Conservation (phyloP, 1,140 invertebrate species). For the Drosophila erecta region DNA sequence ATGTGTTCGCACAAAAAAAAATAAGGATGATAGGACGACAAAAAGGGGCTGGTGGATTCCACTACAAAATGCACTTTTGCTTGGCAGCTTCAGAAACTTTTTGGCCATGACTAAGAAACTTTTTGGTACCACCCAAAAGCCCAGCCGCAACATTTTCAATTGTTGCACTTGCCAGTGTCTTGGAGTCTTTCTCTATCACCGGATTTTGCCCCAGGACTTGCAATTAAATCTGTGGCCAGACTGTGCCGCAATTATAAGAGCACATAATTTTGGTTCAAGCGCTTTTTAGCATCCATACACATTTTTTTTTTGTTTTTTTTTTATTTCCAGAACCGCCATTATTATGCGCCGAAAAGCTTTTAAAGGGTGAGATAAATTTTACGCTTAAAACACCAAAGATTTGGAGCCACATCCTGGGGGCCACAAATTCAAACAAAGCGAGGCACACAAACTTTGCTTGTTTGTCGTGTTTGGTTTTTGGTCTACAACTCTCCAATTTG, state of each 20-base stretch:
- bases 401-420: constrained; percentile 27
- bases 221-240: constrained; percentile 39
- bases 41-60: background rate
- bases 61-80: constrained; percentile 57
- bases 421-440: constrained; percentile 21
- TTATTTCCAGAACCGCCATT: no score
- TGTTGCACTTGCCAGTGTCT: constrained; percentile 47
- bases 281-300: constrained; percentile 6
- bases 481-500: constrained; percentile 51
- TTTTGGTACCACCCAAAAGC: constrained; percentile 35
- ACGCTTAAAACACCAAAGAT: constrained; percentile 12
- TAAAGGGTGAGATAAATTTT: constrained; percentile 46
- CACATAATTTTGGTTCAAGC: constrained; percentile 33
- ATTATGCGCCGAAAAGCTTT: constrained; percentile 22
- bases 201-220: background rate
- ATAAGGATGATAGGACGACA: background rate
- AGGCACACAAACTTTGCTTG: constrained; percentile 29
- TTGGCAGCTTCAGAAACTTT: constrained; percentile 50
- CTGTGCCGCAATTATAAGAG: constrained; percentile 40
- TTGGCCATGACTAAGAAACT: constrained; percentile 52
- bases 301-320: constrained; percentile 3
- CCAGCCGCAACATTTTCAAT: constrained; percentile 54
- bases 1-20: constrained; percentile 21
- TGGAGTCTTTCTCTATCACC: background rate
- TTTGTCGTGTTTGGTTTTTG: constrained; percentile 56